Base-by-base conservation (phyloP, 53 echinoderm and acorn worm species). In the Crossaster papposus region DNA sequence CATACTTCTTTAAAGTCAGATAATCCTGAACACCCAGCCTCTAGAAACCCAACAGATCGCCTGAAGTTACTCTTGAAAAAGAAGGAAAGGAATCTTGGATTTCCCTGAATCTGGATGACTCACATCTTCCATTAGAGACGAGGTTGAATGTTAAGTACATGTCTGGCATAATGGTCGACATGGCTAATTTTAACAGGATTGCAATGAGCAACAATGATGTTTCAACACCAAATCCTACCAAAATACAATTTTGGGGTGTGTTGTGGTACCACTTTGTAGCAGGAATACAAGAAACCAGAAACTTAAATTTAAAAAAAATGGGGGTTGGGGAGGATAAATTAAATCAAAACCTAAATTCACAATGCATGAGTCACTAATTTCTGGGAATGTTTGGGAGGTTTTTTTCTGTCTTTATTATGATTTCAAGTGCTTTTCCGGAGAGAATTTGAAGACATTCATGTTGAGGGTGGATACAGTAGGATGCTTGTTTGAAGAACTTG, bases 331-430 rank as follows among this genome's bases (percentile, higher is more conserved):
- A n/a, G n/a, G n/a, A n/a, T n/a, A n/a, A 58, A 80, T 80, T 62
- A 58, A 55, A 80, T 33, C 80, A 80, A 58, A 54, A 28, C 80
- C 18, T 8, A 54, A 58, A 80, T 58, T 54, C 31, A 29, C 31
- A 58, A 14, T 31, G 12, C 80, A 80, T 80, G 80, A 80, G 80
- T 80, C 80, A 80, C 14, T 80, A 22, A 32, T 80, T 80, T 80
- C 62, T 14, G 80, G 62, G 79, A 79, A 79, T 79, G 53, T 51
- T 79, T 29, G n/a, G 63, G 58, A 30, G 22, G 63, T 1, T 81
- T 15, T 15, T 29, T 9, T 80, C 30, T 53, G n/a, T 54, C 29
- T 29, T 51, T 50, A 34, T 3, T 31, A 29, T 80, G n/a, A 51
- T 78, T 78, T 78, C 18, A 14, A 74, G 34, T 74, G 5, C 28